A percentile compares a stretch with the other conserved stretches of the same genome.
These are phyloP conservation scores for Siniperca chuatsi DNA, from an alignment of 2,113 vertebrate species.

Conservation along the genomic window DNA sequence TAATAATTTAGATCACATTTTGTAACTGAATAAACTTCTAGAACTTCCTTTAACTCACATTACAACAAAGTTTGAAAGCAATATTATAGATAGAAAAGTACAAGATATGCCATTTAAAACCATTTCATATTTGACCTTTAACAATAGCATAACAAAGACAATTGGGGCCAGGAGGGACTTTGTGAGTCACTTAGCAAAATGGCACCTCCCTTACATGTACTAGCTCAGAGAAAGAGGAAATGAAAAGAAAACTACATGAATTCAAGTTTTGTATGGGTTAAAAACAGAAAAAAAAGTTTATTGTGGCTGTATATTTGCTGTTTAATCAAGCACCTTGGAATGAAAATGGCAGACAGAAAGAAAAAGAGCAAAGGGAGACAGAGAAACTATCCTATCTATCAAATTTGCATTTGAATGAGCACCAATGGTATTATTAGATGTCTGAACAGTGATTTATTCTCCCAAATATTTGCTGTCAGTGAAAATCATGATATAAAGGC, in stretches of 20 bases:
- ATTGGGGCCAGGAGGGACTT: slow-evolving; percentile 6
- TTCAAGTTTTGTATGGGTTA: neutral
- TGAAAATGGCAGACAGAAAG: neutral
- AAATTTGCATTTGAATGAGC: slow-evolving; percentile 5
- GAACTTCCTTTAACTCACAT: neutral
- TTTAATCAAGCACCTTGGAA: neutral
- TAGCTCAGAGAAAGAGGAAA: neutral
- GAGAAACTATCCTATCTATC: neutral
- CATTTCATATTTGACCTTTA: slow-evolving; percentile 53
- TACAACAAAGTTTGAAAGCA: neutral
- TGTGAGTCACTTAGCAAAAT: slow-evolving; percentile 23
- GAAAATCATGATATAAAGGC: neutral
- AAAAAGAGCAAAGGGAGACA: neutral
- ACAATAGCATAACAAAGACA: slow-evolving; percentile 35
- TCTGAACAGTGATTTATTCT: neutral
- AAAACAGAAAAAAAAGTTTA: neutral
- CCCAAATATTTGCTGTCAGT: neutral
- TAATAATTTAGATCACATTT: neutral
- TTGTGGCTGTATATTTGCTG: neutral
- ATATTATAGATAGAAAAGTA: neutral
- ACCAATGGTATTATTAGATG: neutral
- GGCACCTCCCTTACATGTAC: neutral
- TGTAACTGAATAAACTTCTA: neutral
- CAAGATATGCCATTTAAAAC: slow-evolving; percentile 56
- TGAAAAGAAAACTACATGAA: neutral